Percentiles rank a stretch among this genome's conserved stretches.
Evolutionary conservation across 1,140 invertebrate species (phyloP).

Genomic region (Drosophila bocki): DNA sequence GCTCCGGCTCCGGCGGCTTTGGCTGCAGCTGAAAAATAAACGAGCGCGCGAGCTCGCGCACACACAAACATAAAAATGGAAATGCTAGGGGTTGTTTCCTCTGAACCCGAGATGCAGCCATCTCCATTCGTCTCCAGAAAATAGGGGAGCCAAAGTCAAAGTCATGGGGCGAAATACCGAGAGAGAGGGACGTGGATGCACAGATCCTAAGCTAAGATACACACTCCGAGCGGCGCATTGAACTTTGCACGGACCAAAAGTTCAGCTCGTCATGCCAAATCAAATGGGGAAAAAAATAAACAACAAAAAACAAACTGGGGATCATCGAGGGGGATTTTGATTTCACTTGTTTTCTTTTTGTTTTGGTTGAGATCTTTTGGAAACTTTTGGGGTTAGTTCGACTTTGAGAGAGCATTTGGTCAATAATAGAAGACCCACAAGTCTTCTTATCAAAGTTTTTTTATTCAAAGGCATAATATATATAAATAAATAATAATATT

Average conservation of each 20-base stretch:
- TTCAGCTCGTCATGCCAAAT: conserved; percentile 64
- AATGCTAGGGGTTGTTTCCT: conserved; percentile 69
- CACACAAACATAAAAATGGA: conserved; percentile 41
- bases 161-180: conserved; percentile 2
- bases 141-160: conserved; percentile 53
- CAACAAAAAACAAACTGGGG: neutral
- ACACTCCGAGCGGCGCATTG: conserved; percentile 54
- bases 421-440: no score
- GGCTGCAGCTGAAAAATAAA: conserved; percentile 75
- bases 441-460: no score
- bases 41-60: conserved; percentile 19
- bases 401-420: neutral
- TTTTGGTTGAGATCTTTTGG: neutral
- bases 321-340: conserved; percentile 34
- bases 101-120: conserved; percentile 23
- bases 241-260: conserved; percentile 73
- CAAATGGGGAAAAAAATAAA: conserved; percentile 35
- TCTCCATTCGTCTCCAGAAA: conserved; percentile 30
- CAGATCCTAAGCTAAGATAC: conserved; percentile 22
- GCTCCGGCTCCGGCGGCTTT: neutral
- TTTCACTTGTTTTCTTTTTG: conserved; percentile 19
- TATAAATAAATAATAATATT: no score
- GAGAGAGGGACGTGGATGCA: conserved; percentile 7
- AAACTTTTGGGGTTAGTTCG: neutral
- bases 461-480: no score